Evolutionary conservation across 2,888 invertebrate genomes (phyloP).

Genomic region (Isotomurus palustris): DNA sequence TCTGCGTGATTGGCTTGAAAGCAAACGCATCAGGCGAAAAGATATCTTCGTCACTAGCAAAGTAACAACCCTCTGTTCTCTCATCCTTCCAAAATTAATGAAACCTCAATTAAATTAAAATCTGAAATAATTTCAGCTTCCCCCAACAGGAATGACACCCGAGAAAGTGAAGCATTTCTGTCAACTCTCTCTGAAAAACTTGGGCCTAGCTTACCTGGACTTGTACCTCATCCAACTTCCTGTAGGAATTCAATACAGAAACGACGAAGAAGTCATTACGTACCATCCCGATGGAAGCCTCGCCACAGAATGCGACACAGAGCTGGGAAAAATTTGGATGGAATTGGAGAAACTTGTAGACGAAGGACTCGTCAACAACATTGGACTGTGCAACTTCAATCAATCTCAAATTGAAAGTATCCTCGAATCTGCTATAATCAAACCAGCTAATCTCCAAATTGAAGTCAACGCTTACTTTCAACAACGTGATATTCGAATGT

Average conservation of each 20-base stretch:
- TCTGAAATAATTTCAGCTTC: constrained; percentile 26
- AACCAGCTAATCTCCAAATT: constrained; percentile 49
- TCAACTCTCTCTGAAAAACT: constrained; percentile 45
- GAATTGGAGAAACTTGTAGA: constrained; percentile 48
- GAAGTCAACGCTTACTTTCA: constrained; percentile 50
- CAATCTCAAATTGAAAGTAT: constrained; percentile 49
- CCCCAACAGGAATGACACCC: constrained; percentile 40
- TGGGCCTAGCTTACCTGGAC: constrained; percentile 51
- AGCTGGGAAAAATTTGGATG: constrained; percentile 51
- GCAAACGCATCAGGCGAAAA: constrained; percentile 48
- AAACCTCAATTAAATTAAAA: background rate
- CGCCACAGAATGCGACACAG: constrained; percentile 47
- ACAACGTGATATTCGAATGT: constrained; percentile 48
- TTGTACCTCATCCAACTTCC: constrained; percentile 51
- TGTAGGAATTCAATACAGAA: constrained; percentile 44
- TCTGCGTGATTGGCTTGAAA: constrained; percentile 47
- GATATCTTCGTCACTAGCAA: constrained; percentile 51
- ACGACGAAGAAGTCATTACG: constrained; percentile 46
- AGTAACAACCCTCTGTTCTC: constrained; percentile 35
- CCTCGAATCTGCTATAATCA: constrained; percentile 47
- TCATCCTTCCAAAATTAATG: background rate
- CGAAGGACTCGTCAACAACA: constrained; percentile 48
- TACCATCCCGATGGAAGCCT: constrained; percentile 49
- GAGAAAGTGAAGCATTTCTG: constrained; percentile 44
- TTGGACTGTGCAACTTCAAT: constrained; percentile 52